Evolutionary conservation across 2,888 invertebrate species (phyloP).

Genomic region (Melitaea athalia): DNA sequence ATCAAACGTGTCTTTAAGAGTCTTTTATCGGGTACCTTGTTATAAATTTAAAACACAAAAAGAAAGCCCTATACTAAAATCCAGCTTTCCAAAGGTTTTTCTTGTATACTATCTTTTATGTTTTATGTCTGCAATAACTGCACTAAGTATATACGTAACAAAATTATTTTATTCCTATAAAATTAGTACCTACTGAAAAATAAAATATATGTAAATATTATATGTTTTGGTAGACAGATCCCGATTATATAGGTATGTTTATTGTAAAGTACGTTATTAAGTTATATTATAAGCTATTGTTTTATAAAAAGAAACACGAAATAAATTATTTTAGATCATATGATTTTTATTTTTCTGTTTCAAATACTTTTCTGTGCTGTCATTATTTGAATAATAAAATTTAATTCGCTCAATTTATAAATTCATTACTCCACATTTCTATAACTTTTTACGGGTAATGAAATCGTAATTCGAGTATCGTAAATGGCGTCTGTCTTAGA

Average conservation of each 20-base stretch:
- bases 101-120: neutral
- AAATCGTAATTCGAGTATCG: conserved; percentile 75
- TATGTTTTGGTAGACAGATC: conserved; percentile 63
- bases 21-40: too few relatives aligned
- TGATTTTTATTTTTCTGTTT: conserved; percentile 7
- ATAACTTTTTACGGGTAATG: conserved; percentile 67
- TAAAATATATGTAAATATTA: conserved; percentile 51
- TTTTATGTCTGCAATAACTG: neutral
- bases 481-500: conserved; percentile 76
- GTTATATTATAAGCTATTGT: conserved; percentile 70
- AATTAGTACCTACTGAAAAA: conserved; percentile 33
- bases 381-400: conserved; percentile 19
- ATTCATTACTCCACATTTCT: conserved; percentile 41
- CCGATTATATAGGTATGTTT: conserved; percentile 65
- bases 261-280: conserved; percentile 66
- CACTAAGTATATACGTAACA: neutral
- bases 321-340: conserved; percentile 80
- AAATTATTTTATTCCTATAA: conserved; percentile 2
- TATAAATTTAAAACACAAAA: too few relatives aligned
- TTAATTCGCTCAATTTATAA: conserved; percentile 30
- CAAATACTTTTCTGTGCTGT: conserved; percentile 18
- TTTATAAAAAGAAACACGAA: conserved; percentile 76
- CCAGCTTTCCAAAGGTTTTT: neutral
- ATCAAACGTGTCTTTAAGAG: too few relatives aligned
- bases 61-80: neutral